Conservation (phyloP, 2,113 vertebrate species). For the Mus pahari region DNA sequence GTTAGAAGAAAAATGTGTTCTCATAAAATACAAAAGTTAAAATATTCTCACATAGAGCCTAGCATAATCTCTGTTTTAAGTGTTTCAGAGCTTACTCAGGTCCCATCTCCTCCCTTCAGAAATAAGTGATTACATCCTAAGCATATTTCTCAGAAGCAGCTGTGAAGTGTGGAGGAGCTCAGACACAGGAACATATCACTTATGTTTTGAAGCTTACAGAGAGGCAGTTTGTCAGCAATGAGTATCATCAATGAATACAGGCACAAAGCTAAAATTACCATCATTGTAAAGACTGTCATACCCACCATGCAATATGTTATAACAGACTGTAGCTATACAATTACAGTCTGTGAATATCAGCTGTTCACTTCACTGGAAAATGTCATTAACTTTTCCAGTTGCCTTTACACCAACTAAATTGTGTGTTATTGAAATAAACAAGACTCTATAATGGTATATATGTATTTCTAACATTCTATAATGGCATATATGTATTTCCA, state of each 20-base stretch:
- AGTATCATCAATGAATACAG: conserved; percentile 4
- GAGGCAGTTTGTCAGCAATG: not conserved
- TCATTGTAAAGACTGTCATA: not conserved
- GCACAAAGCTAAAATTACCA: not conserved
- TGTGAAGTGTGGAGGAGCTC: conserved; percentile 20
- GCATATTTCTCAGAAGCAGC: conserved; percentile 34
- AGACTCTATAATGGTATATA: not conserved
- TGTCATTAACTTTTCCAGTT: not conserved
- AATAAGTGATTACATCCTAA: conserved; percentile 47
- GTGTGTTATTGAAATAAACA: not conserved
- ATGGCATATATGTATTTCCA: not conserved
- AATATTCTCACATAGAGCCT: conserved; percentile 44
- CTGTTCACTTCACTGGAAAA: not conserved
- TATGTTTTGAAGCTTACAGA: conserved; percentile 22
- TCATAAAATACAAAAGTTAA: conserved; percentile 52
- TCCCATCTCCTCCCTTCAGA: conserved; percentile 12
- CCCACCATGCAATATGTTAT: not conserved
- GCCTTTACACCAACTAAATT: not conserved
- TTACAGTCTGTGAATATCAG: not conserved
- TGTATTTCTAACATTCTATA: not conserved
- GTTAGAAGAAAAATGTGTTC: not conserved
- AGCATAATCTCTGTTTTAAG: conserved; percentile 38
- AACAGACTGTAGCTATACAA: not conserved
- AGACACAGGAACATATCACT: not conserved
- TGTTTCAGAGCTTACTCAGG: not conserved